Conservation (phyloP, 37 sponge, comb jelly and placozoan genomes). For the Oopsacas minuta region DNA sequence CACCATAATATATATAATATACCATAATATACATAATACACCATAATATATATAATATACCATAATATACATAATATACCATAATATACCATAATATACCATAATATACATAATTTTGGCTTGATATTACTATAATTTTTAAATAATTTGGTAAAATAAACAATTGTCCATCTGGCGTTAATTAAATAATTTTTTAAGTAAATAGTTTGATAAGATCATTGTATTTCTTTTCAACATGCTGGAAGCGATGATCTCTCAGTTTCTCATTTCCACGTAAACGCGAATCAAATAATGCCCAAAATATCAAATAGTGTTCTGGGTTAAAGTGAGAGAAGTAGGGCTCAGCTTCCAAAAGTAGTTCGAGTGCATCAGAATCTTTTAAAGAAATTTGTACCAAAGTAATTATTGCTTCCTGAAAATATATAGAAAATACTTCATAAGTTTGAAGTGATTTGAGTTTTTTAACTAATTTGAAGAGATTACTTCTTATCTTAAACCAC, state of each 20-base stretch:
- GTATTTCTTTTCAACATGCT: background rate
- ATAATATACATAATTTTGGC: no score
- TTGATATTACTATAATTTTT: no score
- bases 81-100: background rate
- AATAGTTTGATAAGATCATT: background rate
- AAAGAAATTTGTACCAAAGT: background rate
- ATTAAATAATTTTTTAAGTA: background rate
- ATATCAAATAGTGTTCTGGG: background rate
- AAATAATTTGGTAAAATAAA: no score
- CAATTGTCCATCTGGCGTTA: background rate
- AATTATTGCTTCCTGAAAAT: background rate
- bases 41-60: no score
- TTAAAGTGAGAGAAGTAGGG: background rate
- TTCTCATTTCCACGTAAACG: background rate
- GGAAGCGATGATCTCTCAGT: background rate
- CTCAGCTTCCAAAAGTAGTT: background rate
- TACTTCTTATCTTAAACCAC: background rate
- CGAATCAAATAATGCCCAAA: background rate
- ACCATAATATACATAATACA: no score
- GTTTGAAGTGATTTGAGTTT: background rate
- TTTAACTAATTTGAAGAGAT: background rate
- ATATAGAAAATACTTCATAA: background rate
- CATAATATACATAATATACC: no score
- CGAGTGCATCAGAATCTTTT: background rate
- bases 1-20: no score